Percentiles rank a stretch among this genome's conserved stretches.
Evolutionary conservation across 2,113 vertebrate genomes (phyloP).

Genomic region (Thinocorus orbignyianus): DNA sequence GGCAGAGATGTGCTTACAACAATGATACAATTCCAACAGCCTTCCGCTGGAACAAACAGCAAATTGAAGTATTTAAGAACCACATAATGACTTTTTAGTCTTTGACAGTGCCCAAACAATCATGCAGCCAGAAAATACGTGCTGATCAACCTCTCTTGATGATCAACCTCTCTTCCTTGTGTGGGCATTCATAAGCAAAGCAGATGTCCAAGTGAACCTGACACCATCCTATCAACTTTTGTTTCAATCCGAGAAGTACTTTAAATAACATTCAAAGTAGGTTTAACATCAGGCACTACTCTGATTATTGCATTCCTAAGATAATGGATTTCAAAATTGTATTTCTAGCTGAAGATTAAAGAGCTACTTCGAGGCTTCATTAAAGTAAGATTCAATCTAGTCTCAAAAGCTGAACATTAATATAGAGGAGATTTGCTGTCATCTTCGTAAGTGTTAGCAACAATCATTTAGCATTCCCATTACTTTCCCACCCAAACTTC

Average conservation of each 20-base stretch:
- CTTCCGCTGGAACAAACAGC: slow-evolving; percentile 33
- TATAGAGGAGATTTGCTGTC: slow-evolving; percentile 67
- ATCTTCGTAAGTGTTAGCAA: slow-evolving; percentile 62
- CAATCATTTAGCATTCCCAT: slow-evolving; percentile 64
- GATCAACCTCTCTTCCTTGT: slow-evolving; percentile 28
- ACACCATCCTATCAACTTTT: slow-evolving; percentile 19
- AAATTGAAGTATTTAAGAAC: slow-evolving; percentile 47
- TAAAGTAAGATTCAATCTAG: slow-evolving; percentile 65
- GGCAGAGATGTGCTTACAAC: background rate
- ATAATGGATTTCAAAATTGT: slow-evolving; percentile 71
- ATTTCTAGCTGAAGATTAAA: slow-evolving; percentile 76
- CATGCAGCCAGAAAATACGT: background rate
- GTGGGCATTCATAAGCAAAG: slow-evolving; percentile 18
- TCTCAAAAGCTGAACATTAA: slow-evolving; percentile 70
- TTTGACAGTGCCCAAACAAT: slow-evolving; percentile 28
- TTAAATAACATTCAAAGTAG: slow-evolving; percentile 66
- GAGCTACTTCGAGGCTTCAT: slow-evolving; percentile 68
- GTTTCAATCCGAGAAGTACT: slow-evolving; percentile 56
- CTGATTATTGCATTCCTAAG: slow-evolving; percentile 63
- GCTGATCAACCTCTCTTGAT: slow-evolving; percentile 45
- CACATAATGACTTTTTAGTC: slow-evolving; percentile 23
- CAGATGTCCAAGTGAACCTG: slow-evolving; percentile 1
- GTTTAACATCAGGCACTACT: slow-evolving; percentile 61
- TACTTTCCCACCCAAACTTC: slow-evolving; percentile 65
- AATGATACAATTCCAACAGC: background rate